Evolutionary conservation across 1,140 invertebrate species (phyloP), one percentile per base, ranked within the genome.

Genomic region (Yoshiicerus persimilis): DNA sequence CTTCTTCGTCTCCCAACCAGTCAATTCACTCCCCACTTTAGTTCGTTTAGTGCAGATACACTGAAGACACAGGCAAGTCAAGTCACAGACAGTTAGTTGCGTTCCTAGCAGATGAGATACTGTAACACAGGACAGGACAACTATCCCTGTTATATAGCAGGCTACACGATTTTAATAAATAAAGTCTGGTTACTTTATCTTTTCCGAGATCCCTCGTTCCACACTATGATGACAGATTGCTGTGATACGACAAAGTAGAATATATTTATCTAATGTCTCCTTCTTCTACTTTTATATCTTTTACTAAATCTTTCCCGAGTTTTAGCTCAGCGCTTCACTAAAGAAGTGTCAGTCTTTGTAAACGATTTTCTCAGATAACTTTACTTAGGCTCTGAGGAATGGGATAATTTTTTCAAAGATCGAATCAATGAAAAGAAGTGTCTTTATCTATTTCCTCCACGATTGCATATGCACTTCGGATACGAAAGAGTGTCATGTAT

Each of bases 301-400:
- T 23, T 9, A 2, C 27, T n/a, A 23, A 20, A 80, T 80, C 75
- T 38, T 34, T 20, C 10, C 8, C 8, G 70, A 75, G 34, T 80
- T 80, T 38, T 80, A 80, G 34, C 34, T 20, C 5, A 32, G 34
- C 30, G 32, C 75, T 80, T 80, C 20, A 38, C 75, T 80, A 80
- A 80, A 77, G 30, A 77, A 80, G 75, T 80, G 75, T 38, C 75
- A 80, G 75, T 34, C 27, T 36, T 20, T 38, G 75, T 80, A 80
- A 80, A 80, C 75, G 75, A 80, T 80, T 80, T 80, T 80, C 75
- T 80, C 30, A 80, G 75, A 80, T 80, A 80, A 80, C 75, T 80
- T 80, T 80, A 36, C 27, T 80, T 80, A 80, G 75, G 38, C 16
- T 34, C 32, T 80, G 32, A 80, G 75, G 75, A 32, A 36, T 36